A percentile compares a stretch with the other conserved stretches of the same genome.
Evolutionary conservation across 2,797 vertebrate species (phyloP).

Genomic region (Xiphophorus birchmanni): DNA sequence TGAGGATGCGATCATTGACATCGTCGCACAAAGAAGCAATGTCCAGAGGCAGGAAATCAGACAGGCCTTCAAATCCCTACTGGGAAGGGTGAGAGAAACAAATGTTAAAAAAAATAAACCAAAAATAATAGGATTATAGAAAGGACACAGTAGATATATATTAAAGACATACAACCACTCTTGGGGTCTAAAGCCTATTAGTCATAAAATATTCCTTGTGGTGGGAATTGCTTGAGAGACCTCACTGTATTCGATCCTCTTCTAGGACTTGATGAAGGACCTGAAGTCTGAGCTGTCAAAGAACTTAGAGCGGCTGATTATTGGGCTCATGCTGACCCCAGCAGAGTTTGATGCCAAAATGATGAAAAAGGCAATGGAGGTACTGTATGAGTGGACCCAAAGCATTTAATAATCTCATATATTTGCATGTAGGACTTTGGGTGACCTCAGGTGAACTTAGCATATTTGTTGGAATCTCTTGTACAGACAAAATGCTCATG

Average conservation of each 20-base stretch:
- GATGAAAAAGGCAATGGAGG: slow-evolving; percentile 96
- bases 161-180: no score
- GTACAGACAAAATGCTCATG: neutral
- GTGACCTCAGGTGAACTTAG: neutral
- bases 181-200: neutral
- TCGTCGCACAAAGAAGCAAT: slow-evolving; percentile 89
- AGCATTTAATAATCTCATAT: neutral
- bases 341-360: slow-evolving; percentile 96
- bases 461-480: neutral
- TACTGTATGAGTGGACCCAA: slow-evolving; percentile 52
- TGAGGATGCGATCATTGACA: slow-evolving; percentile 90
- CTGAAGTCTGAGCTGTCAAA: slow-evolving; percentile 95
- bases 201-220: neutral
- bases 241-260: slow-evolving; percentile 17
- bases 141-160: neutral
- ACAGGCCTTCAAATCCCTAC: slow-evolving; percentile 92
- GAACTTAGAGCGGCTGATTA: slow-evolving; percentile 89
- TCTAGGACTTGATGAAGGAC: slow-evolving; percentile 93
- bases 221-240: neutral
- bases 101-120: neutral
- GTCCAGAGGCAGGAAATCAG: slow-evolving; percentile 92
- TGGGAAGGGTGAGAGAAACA: slow-evolving; percentile 87
- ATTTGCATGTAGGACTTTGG: neutral
- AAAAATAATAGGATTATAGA: neutral
- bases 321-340: slow-evolving; percentile 92